Evolutionary conservation across 2,888 invertebrate genomes (phyloP).

Genomic region (Tipula confusa): DNA sequence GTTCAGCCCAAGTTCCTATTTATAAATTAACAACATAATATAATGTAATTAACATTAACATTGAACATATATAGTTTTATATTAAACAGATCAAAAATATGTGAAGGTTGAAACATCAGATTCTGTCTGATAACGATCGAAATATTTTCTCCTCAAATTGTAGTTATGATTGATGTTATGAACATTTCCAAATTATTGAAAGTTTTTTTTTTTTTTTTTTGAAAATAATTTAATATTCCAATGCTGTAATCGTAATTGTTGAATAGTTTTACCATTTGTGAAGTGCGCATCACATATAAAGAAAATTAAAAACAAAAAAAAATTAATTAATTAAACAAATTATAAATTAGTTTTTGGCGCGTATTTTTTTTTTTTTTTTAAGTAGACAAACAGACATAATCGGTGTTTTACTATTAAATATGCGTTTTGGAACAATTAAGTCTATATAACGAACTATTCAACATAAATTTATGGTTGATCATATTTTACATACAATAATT

Average conservation of each 20-base stretch:
- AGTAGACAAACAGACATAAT: background rate
- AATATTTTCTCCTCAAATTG: background rate
- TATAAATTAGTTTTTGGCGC: background rate
- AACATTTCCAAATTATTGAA: background rate
- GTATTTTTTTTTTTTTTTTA: background rate
- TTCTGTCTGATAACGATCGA: background rate
- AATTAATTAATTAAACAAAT: background rate
- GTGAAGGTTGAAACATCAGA: background rate
- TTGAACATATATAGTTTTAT: background rate
- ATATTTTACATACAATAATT: background rate
- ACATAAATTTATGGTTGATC: background rate
- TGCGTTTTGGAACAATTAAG: background rate
- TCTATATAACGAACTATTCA: background rate
- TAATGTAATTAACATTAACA: background rate
- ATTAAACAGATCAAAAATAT: background rate
- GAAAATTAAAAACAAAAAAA: background rate
- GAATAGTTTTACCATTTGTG: constrained; percentile 20
- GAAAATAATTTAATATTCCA: background rate
- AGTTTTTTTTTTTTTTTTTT: background rate
- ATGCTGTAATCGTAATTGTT: background rate
- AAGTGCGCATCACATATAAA: background rate
- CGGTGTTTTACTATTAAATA: background rate
- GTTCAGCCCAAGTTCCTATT: background rate
- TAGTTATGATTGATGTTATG: background rate
- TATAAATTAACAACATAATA: background rate